Evolutionary conservation across 1,140 invertebrate species (phyloP).

Genomic region (Heliothis subflexa): DNA sequence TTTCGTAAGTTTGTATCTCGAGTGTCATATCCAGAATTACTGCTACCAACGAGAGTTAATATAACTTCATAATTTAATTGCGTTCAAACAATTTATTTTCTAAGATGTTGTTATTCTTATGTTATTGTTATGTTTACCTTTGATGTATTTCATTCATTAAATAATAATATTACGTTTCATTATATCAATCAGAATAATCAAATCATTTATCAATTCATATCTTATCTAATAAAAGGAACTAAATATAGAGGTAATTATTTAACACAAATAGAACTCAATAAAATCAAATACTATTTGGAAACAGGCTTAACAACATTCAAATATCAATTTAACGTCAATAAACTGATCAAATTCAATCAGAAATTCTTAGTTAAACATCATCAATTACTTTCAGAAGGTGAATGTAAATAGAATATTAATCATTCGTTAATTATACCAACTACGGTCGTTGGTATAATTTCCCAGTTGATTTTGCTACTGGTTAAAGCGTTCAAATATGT

Average conservation of each 20-base stretch:
- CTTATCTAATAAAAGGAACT: slow-evolving; percentile 5
- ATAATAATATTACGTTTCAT: too few species aligned
- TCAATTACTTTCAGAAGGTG: neutral
- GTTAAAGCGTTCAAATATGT: neutral
- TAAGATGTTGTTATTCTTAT: too few species aligned
- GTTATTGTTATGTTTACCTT: too few species aligned
- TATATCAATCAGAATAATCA: neutral
- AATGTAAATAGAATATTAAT: slow-evolving; percentile 11
- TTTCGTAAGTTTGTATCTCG: too few species aligned
- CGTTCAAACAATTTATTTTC: too few species aligned
- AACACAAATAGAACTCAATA: neutral
- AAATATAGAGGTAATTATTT: neutral
- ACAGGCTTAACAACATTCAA: neutral
- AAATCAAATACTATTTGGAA: neutral
- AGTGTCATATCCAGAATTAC: too few species aligned
- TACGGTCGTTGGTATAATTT: too few species aligned
- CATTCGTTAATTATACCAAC: too few species aligned
- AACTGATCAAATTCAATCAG: slow-evolving; percentile 13
- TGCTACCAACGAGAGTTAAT: too few species aligned
- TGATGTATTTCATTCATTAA: too few species aligned
- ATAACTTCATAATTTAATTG: too few species aligned
- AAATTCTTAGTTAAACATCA: neutral
- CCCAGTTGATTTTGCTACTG: neutral
- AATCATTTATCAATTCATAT: neutral
- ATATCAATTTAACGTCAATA: neutral